phyloP scores from a whole-genome alignment of 2,888 invertebrate genomes.

The Ichneumoninae sp. region DNA sequence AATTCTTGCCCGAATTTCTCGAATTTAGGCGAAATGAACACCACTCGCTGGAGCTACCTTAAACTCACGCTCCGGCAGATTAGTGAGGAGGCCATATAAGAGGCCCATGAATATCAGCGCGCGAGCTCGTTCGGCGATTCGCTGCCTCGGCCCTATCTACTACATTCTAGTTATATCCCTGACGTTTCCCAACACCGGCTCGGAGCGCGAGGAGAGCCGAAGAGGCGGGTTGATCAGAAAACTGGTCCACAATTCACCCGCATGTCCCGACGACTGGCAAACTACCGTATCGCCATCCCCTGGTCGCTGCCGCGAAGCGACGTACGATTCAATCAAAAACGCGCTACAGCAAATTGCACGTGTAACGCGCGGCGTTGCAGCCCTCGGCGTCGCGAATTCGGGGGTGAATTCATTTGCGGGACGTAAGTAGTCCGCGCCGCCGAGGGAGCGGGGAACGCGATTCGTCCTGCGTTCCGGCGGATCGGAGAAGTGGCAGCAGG shows the following conservation, averaged over 20 bases:
- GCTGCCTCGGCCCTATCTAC: not conserved
- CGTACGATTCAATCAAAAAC: conserved; percentile 30
- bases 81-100: conserved; percentile 61
- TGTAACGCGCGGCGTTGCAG: not conserved
- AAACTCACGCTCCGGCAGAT: conserved; percentile 69
- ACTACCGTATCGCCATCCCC: conserved; percentile 15
- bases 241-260: conserved; percentile 30
- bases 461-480: conserved; percentile 46
- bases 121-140: conserved; percentile 40
- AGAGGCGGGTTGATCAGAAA: not conserved
- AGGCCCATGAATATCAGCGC: conserved; percentile 48
- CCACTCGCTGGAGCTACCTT: conserved; percentile 13
- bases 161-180: conserved; percentile 30
- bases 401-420: conserved; percentile 30
- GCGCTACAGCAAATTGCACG: not conserved
- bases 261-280: conserved; percentile 8
- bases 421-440: not conserved
- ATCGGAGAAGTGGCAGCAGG: conserved; percentile 60
- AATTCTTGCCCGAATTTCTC: too few relatives aligned
- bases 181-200: conserved; percentile 14
- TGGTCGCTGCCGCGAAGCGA: not conserved
- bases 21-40: too few relatives aligned
- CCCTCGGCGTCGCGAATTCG: conserved; percentile 10
- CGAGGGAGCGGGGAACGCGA: conserved; percentile 57
- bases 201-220: not conserved